These are phyloP conservation scores for Euwallacea fornicatus DNA, from an alignment of 1,140 invertebrate genomes.

Conservation along the genomic window DNA sequence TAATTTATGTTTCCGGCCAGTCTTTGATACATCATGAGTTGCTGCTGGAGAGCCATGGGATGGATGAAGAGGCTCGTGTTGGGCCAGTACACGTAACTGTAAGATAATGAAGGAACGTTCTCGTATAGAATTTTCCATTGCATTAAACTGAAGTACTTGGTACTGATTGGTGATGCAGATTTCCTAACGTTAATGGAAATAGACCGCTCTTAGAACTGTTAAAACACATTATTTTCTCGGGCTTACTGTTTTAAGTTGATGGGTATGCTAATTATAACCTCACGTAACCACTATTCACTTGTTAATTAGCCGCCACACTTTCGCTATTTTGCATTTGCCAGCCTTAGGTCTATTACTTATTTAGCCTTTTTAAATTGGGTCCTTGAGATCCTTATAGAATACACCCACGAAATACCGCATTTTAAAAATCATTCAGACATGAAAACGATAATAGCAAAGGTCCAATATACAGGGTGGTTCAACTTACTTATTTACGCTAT, in stretches of 20 bases:
- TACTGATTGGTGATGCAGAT: too few species aligned
- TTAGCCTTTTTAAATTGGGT: not conserved
- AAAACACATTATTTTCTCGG: too few species aligned
- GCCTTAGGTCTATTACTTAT: not conserved
- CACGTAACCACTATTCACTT: conserved; percentile 9
- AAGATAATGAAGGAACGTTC: conserved; percentile 6
- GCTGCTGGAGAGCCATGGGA: conserved; percentile 70
- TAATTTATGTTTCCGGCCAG: conserved; percentile 59
- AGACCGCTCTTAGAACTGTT: too few species aligned
- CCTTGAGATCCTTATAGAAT: too few species aligned
- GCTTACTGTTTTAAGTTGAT: conserved; percentile 6
- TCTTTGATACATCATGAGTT: conserved; percentile 73
- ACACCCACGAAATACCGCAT: too few species aligned
- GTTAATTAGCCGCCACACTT: conserved; percentile 7
- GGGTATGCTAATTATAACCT: conserved; percentile 10
- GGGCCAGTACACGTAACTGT: conserved; percentile 65
- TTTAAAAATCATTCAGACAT: too few species aligned
- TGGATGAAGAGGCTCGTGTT: conserved; percentile 71
- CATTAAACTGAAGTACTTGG: too few species aligned
- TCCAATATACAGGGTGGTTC: too few species aligned
- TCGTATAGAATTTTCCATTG: too few species aligned
- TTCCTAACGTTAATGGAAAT: too few species aligned
- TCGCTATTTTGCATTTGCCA: conserved; percentile 4
- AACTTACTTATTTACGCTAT: too few species aligned
- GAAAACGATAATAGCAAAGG: too few species aligned